A percentile compares a stretch with the other conserved stretches of the same genome.
phyloP scores from a whole-genome alignment of 2,888 invertebrate genomes.

The Metallyticus violacea region DNA sequence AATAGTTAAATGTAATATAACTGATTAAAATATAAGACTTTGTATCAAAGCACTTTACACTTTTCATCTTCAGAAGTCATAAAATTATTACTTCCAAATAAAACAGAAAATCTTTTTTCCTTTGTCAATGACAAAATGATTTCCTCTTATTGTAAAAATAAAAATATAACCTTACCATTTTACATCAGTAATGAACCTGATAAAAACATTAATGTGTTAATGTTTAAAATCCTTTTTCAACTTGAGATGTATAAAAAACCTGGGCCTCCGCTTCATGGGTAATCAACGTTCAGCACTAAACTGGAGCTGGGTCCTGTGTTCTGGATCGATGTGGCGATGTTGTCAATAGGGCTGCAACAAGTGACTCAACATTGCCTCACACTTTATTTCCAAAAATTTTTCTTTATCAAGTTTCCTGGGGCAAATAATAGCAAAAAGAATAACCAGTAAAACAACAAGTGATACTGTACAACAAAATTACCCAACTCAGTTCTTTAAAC shows the following conservation, averaged over 20 bases:
- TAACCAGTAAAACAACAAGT: neutral
- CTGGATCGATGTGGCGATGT: constrained; percentile 4
- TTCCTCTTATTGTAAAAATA: neutral
- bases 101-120: neutral
- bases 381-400: neutral
- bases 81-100: neutral
- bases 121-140: neutral
- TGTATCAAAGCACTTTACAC: neutral
- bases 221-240: neutral
- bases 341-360: constrained; percentile 23
- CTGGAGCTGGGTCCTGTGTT: constrained; percentile 17
- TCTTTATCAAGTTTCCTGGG: neutral
- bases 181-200: neutral
- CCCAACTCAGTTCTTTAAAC: no score
- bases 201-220: neutral
- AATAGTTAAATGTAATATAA: neutral
- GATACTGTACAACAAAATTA: no score
- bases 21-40: neutral
- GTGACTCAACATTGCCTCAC: constrained; percentile 13
- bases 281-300: constrained; percentile 13
- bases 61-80: no score
- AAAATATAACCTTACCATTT: neutral
- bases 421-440: neutral
- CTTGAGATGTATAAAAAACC: neutral
- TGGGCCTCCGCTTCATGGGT: neutral